Evolutionary conservation across 2,888 invertebrate species (phyloP), one percentile per base, ranked within the genome.

Genomic region (Troides aeacus): DNA sequence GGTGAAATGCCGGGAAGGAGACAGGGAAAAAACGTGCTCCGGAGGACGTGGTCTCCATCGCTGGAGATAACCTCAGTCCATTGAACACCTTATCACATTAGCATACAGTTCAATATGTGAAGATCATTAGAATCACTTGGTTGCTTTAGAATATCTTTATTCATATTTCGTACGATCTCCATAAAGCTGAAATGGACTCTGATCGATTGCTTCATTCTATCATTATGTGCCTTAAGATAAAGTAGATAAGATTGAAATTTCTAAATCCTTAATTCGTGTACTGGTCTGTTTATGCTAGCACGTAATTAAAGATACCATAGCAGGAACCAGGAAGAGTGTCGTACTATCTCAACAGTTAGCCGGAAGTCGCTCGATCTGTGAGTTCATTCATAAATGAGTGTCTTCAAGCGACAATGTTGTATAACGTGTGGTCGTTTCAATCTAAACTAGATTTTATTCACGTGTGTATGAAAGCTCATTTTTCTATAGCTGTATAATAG

Each of bases 251-350:
- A 81, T 75, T 73, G 68, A 74, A 70, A 81, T 80, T 84, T 67
- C 74, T 70, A 64, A 68, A 71, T 64, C 66, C 64, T 66, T 50
- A 72, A 71, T 65, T 66, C 71, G 72, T 74, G 73, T 77, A 79
- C 79, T 79, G 85, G 84, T 85, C 87, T 83, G 82, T 82, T 87
- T 90, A 88, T 82, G 79, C 84, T 89, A 87, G 87, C 82, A 76
- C 78, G 89, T 89, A 89, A 90, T 92, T 90, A 92, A 90, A 91
- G 89, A 91, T 88, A 89, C 89, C 90, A 88, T 88, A 87, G 88
- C 90, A 91, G 92, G 92, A 92, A 92, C 92, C 89, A 92, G 92
- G 92, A 92, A 92, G 90, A 92, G 92, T 87, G 89, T 90, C 90
- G 92, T 92, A 92, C 92, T 92, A 92, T 92, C 92, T 91, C 88